These are phyloP conservation scores for Coilia nasus DNA, from an alignment of 2,797 vertebrate species.

Conservation along the genomic window DNA sequence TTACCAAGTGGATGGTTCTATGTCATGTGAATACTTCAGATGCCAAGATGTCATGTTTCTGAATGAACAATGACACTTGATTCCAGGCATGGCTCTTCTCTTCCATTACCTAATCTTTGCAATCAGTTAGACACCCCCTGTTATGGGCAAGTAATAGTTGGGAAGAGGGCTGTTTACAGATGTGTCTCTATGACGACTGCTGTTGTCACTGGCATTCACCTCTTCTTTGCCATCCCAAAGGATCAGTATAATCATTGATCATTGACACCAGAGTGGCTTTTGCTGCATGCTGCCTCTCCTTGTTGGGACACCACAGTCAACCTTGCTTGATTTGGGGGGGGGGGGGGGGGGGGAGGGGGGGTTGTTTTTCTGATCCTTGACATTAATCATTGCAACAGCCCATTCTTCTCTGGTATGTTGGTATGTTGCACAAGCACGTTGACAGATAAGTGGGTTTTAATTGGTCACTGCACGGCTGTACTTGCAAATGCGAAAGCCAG, in stretches of 20 bases:
- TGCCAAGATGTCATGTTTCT: background rate
- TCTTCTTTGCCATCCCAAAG: background rate
- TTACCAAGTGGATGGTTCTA: too few species aligned
- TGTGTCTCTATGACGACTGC: background rate
- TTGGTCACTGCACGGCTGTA: background rate
- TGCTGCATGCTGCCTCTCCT: background rate
- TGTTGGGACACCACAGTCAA: background rate
- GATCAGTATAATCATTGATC: background rate
- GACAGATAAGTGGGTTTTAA: slow-evolving; percentile 9
- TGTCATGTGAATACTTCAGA: too few species aligned
- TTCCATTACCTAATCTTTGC: background rate
- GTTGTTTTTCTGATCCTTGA: background rate
- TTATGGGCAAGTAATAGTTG: background rate
- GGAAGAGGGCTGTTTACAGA: background rate
- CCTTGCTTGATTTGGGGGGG: background rate
- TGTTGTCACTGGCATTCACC: background rate
- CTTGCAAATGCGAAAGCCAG: background rate
- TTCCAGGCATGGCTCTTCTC: background rate
- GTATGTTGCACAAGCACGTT: background rate
- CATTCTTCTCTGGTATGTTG: background rate
- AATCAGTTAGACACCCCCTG: background rate
- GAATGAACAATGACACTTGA: background rate
- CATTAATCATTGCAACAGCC: background rate
- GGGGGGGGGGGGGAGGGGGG: background rate
- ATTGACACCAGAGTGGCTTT: background rate